A percentile compares a stretch with the other conserved stretches of the same genome.
These are phyloP conservation scores for Dolichomitus sp. DNA, from an alignment of 2,888 invertebrate genomes.

Conservation along the genomic window DNA sequence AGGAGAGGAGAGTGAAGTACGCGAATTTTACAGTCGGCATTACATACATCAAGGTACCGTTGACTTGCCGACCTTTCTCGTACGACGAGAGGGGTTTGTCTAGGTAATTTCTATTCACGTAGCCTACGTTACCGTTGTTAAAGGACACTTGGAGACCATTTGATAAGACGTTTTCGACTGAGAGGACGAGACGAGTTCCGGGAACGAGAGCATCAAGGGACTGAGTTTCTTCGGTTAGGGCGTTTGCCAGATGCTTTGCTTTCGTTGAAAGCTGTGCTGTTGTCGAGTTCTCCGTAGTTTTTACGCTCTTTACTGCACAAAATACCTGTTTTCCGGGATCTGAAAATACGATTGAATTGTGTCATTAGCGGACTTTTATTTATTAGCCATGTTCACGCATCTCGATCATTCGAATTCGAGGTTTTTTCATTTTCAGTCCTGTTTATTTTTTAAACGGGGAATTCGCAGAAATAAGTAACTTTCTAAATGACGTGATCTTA, in stretches of 20 bases:
- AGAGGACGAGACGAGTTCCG: slow-evolving; percentile 83
- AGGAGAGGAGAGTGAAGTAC: slow-evolving; percentile 88
- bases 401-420: slow-evolving; percentile 1
- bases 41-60: slow-evolving; percentile 88
- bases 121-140: slow-evolving; percentile 85
- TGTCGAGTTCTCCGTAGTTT: slow-evolving; percentile 84
- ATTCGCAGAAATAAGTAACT: no score
- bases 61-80: slow-evolving; percentile 71
- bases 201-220: slow-evolving; percentile 86
- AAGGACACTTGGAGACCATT: slow-evolving; percentile 87
- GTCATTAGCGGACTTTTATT: background rate
- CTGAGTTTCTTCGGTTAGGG: slow-evolving; percentile 77
- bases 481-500: no score
- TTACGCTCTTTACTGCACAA: slow-evolving; percentile 88
- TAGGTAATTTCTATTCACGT: slow-evolving; percentile 83
- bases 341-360: slow-evolving; percentile 76
- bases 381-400: background rate
- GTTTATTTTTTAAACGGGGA: no score
- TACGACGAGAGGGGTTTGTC: slow-evolving; percentile 75
- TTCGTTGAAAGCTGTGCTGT: slow-evolving; percentile 87
- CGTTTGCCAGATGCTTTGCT: slow-evolving; percentile 80
- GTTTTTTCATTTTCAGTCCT: background rate
- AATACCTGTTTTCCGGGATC: slow-evolving; percentile 89
- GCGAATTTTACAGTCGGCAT: slow-evolving; percentile 91
- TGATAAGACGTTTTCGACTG: slow-evolving; percentile 83